These are phyloP conservation scores for Dinothrombium tinctorium DNA, from an alignment of 1,140 invertebrate species.

Conservation along the genomic window DNA sequence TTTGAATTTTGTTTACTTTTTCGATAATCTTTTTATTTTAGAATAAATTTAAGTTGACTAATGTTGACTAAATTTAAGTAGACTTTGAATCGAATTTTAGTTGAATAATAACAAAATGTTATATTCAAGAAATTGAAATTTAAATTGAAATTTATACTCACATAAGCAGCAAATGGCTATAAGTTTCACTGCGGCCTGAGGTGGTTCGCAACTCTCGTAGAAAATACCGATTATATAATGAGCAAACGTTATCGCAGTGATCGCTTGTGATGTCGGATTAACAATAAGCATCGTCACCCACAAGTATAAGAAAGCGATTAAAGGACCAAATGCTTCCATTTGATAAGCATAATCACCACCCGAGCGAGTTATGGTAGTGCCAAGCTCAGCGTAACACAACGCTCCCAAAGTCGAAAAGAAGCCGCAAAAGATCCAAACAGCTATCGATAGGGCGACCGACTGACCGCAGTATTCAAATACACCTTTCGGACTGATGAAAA, in stretches of 20 bases:
- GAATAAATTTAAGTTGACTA: no score
- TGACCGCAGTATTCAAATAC: conserved; percentile 18
- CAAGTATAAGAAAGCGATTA: conserved; percentile 76
- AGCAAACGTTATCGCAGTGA: conserved; percentile 71
- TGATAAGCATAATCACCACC: conserved; percentile 86
- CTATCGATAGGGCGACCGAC: conserved; percentile 18
- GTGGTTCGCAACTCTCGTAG: conserved; percentile 43
- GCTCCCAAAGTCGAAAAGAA: conserved; percentile 39
- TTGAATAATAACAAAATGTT: no score
- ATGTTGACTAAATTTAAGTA: no score
- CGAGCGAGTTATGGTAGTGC: conserved; percentile 57
- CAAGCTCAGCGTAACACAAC: conserved; percentile 22
- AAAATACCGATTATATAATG: conserved; percentile 64
- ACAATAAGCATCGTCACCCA: conserved; percentile 34
- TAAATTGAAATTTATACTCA: no score
- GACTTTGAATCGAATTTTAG: no score
- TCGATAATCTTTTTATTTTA: no score
- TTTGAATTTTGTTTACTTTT: no score
- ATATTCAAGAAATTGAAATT: no score
- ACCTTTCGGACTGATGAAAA: conserved; percentile 16
- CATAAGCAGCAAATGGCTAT: not conserved
- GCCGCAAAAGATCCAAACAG: conserved; percentile 48
- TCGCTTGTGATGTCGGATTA: conserved; percentile 58
- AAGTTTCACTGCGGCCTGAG: conserved; percentile 17
- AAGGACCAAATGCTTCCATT: conserved; percentile 65